Base-by-base conservation (phyloP, 2,797 vertebrate genomes). In the Smutsia temminckii region DNA sequence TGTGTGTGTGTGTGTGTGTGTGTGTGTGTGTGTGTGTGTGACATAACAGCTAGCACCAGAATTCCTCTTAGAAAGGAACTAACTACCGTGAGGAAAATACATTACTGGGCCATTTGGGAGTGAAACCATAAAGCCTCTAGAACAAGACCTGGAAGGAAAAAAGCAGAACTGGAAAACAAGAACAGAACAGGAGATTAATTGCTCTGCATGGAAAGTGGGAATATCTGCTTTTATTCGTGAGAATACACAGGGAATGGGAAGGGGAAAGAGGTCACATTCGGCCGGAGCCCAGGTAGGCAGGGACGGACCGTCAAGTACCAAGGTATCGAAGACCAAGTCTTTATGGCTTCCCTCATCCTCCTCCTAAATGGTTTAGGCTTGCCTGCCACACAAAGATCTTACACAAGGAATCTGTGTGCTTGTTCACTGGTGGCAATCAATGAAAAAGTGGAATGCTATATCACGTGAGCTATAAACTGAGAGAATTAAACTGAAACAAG, bases 61-160 rank as follows among this genome's bases (percentile, higher is more conserved):
- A 75, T 75, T 75, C 17, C 64, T 87, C 34, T 81, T 91, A 61
- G 55, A 87, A 93, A 92, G 40, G 32, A 95, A 42, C 27, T 61
- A 74, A 32, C n/a, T 42, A 57, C 29, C 49, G 3, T 17, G 25
- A 88, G 34, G 34, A 89, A 89, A 78, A 51, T 40, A 46, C 5
- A 63, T 53, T 37, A 55, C 4, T 84, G 49, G 51, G 46, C 37
- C 27, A 53, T 51, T 46, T 74, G 32, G 46, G 51, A 74, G 25
- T 34, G 3, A 74, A 93, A 75, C 11, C 10, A 46, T n/a, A 37
- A 85, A 81, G 21, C 20, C 23, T 87, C 23, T 72, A 53, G 49
- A 74, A 72, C 32, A 96, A 72, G 21, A 2, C 86, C 18, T 51
- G 2, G 29, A 89, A 87, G 66, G 37, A 61, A 61, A 9, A 79